Evolutionary conservation across 2,888 invertebrate genomes (phyloP), one percentile per base, ranked within the genome.

Genomic region (Phytoseiulus persimilis): DNA sequence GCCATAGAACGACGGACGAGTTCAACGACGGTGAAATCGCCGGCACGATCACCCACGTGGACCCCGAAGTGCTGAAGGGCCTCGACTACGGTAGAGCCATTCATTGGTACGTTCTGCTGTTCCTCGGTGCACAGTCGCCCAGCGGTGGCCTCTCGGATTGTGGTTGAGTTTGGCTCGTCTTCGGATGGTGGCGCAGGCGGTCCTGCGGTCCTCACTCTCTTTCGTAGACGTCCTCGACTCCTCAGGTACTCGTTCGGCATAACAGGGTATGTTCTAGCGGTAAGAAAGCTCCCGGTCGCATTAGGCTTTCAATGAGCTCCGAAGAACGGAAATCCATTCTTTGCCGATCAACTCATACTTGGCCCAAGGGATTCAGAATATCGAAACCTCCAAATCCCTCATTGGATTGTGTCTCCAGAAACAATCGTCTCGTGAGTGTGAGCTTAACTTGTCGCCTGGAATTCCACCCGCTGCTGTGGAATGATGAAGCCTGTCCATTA

Each of bases 1-100:
- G 14, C 87, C 2, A 39, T 2, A 32, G 87, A 87, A 87, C 87
- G 45, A 23, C 87, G 0, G 31, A 33, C n/a, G 87, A 87, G 39
- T 33, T 87, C 33, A 87, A 32, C 9, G 87, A 87, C 33, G 87
- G 87, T 14, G 87, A 87, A 32, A 87, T 87, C 45, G 87, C 87
- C 39, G 87, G 87, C 33, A 87, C 87, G 0, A 33, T 87, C 9
- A 32, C 18, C 32, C 33, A 87, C 45, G 33, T 87, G 87, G 87
- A 32, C 11, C 87, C 87, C 6, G 87, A 87, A 87, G 33, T 32
- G 33, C 33, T 87, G 32, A 32, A n/a, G 32, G 28, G n/a, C 18
- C 32, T 28, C 14, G 87, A 87, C 33, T 87, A 87, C 14, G 87
- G 87, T 23, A 33, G 87, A n/a, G 33, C 32, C 14, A 31, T 87